phyloP scores from a whole-genome alignment of 2,797 vertebrate species.

The Vireo griseus region DNA sequence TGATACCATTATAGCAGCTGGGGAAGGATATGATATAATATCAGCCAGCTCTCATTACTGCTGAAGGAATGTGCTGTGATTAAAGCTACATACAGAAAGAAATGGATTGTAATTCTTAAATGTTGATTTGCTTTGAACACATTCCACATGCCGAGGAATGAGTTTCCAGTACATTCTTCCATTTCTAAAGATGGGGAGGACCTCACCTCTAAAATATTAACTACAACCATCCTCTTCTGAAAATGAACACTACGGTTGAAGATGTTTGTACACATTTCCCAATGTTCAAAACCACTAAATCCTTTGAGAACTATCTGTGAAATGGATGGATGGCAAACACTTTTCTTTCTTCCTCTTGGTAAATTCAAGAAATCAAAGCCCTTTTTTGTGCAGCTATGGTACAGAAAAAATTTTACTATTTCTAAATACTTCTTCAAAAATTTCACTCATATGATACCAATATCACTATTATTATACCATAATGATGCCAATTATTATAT shows the following conservation, averaged over 20 bases:
- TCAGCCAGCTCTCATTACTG: slow-evolving; percentile 18
- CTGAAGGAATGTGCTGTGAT: slow-evolving; percentile 25
- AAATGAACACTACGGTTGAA: neutral
- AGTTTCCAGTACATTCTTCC: neutral
- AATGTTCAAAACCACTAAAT: neutral
- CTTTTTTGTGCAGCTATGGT: neutral
- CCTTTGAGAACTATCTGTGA: neutral
- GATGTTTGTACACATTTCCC: neutral
- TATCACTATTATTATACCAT: neutral
- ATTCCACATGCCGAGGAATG: neutral
- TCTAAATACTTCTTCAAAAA: neutral
- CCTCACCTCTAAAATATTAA: neutral
- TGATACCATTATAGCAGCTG: neutral
- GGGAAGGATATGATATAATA: neutral
- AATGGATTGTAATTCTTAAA: slow-evolving; percentile 21
- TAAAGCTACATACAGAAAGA: slow-evolving; percentile 18
- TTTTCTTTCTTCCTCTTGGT: neutral
- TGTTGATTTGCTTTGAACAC: neutral
- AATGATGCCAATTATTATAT: neutral
- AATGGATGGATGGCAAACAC: neutral
- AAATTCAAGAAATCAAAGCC: slow-evolving; percentile 1
- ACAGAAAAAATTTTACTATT: neutral
- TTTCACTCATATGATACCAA: neutral
- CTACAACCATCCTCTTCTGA: neutral
- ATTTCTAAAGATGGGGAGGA: neutral